Conservation (phyloP, 2,797 vertebrate species). For the Trematomus bernacchii region DNA sequence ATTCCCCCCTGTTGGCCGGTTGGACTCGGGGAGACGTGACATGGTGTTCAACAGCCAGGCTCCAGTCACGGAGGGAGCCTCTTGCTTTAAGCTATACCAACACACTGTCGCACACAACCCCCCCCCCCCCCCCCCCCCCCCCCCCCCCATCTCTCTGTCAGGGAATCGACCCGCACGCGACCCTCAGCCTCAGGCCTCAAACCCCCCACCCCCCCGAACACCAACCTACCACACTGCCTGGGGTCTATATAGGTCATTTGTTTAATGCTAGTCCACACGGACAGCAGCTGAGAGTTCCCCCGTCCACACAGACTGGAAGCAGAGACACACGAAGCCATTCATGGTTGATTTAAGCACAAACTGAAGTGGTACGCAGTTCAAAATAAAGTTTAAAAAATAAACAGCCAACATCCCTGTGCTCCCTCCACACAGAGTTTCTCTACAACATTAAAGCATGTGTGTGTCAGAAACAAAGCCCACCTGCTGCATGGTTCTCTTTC, state of each 20-base stretch:
- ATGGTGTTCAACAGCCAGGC: slow-evolving; percentile 48
- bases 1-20: slow-evolving; percentile 45
- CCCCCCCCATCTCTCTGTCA: neutral
- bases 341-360: neutral
- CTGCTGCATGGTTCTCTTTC: neutral
- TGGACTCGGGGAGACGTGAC: slow-evolving; percentile 60
- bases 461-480: slow-evolving; percentile 2
- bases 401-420: too few relatives aligned
- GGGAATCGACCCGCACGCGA: slow-evolving; percentile 21
- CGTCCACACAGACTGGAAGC: slow-evolving; percentile 9
- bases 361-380: neutral
- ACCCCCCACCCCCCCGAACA: neutral
- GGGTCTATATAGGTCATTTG: slow-evolving; percentile 61
- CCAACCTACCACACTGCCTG: slow-evolving; percentile 27
- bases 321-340: neutral
- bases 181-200: neutral
- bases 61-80: slow-evolving; percentile 52
- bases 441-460: neutral
- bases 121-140: neutral
- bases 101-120: neutral
- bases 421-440: too few relatives aligned
- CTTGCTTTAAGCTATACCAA: slow-evolving; percentile 30
- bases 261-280: slow-evolving; percentile 41
- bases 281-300: slow-evolving; percentile 23
- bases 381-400: neutral